Evolutionary conservation across 2,797 vertebrate genomes (phyloP).

Genomic region (Sylvilagus floridanus): DNA sequence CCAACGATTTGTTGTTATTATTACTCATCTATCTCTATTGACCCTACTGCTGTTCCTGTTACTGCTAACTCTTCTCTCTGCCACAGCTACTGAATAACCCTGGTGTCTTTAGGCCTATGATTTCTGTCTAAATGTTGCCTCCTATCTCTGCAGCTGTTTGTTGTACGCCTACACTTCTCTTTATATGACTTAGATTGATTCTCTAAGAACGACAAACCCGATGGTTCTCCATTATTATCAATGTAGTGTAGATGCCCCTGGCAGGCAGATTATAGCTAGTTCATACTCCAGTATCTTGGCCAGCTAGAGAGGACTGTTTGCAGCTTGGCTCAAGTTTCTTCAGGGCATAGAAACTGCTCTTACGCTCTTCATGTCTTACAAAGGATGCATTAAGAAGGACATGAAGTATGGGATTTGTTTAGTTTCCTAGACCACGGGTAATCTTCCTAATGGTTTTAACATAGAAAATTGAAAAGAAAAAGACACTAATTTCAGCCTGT

Average conservation of each 20-base stretch:
- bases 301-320: constrained; percentile 7
- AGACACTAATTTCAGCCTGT: constrained; percentile 79
- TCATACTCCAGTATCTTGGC: neutral
- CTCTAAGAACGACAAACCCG: constrained; percentile 1
- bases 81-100: neutral
- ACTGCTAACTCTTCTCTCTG: neutral
- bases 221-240: constrained; percentile 2
- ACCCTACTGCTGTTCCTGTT: neutral
- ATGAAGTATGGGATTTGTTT: constrained; percentile 64
- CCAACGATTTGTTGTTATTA: neutral
- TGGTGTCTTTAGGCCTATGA: neutral
- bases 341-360: constrained; percentile 57
- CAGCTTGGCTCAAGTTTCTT: constrained; percentile 48
- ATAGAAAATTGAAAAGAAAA: constrained; percentile 79
- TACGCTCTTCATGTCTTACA: constrained; percentile 62
- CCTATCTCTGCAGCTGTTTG: neutral
- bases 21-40: neutral
- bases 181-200: neutral
- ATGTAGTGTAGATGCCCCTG: neutral
- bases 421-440: constrained; percentile 74
- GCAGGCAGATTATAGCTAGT: neutral
- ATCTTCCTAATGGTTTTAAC: constrained; percentile 80
- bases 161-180: neutral
- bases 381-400: constrained; percentile 58
- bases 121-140: neutral